A percentile compares a stretch with the other conserved stretches of the same genome.
These are phyloP conservation scores for Oncopeltus fasciatus DNA, from an alignment of 1,140 invertebrate species.

Conservation along the genomic window DNA sequence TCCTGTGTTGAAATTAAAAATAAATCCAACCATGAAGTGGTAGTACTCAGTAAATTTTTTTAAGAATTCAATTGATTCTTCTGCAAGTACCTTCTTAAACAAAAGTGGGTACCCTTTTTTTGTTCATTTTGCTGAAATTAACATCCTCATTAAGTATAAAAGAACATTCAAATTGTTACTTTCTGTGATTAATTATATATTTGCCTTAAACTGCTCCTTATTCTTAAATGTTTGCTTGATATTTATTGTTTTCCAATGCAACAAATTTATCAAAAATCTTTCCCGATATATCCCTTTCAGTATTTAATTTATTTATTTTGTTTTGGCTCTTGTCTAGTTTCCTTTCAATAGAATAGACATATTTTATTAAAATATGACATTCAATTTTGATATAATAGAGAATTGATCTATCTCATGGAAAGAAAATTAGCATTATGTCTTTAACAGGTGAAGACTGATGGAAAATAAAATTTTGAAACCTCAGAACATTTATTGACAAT, in stretches of 20 bases:
- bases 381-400: not conserved
- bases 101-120: too few species aligned
- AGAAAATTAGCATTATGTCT: not conserved
- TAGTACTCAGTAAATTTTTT: too few species aligned
- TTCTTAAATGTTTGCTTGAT: not conserved
- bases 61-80: too few species aligned
- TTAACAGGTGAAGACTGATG: conserved; percentile 3
- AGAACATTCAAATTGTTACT: not conserved
- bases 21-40: too few species aligned
- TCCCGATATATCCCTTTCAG: not conserved
- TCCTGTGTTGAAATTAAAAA: too few species aligned
- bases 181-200: not conserved
- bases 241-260: not conserved
- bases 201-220: not conserved
- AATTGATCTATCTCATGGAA: not conserved
- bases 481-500: not conserved
- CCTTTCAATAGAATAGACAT: not conserved
- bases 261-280: not conserved
- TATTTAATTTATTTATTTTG: not conserved
- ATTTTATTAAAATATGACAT: not conserved
- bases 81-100: too few species aligned
- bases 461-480: not conserved
- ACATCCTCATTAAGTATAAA: too few species aligned
- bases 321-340: not conserved
- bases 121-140: too few species aligned